These are phyloP conservation scores for Salvelinus namaycush DNA, from an alignment of 2,113 vertebrate species.

Conservation along the genomic window DNA sequence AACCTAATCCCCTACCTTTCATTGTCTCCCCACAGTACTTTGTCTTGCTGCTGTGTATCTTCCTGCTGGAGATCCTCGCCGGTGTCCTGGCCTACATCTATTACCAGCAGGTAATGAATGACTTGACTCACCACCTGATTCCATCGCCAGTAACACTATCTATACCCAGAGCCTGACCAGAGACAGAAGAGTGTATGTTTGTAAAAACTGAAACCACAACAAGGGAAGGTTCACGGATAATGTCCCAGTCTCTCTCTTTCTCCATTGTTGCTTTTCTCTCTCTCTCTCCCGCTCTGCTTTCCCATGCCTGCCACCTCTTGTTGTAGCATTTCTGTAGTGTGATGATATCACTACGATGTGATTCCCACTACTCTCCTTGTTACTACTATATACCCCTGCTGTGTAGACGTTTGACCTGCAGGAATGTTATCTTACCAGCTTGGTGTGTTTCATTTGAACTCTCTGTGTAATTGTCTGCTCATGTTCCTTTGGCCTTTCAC, in stretches of 20 bases:
- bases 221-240: too few relatives aligned
- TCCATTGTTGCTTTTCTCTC: constrained; percentile 3
- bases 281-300: constrained; percentile 17
- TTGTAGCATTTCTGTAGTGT: background rate
- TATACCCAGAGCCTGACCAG: background rate
- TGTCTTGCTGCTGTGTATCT: constrained; percentile 88
- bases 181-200: background rate
- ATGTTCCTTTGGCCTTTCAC: background rate
- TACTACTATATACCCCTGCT: too few relatives aligned
- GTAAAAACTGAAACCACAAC: too few relatives aligned
- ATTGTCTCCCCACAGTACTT: constrained; percentile 88
- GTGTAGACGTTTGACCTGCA: too few relatives aligned
- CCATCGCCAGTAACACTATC: background rate
- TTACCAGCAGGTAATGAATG: constrained; percentile 90
- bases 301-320: background rate
- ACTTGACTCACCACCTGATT: background rate
- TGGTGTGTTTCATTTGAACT: too few relatives aligned
- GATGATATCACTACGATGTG: too few relatives aligned
- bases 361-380: too few relatives aligned
- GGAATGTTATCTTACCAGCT: too few relatives aligned
- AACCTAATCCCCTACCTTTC: constrained; percentile 5
- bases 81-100: constrained; percentile 94
- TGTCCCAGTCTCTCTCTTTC: background rate
- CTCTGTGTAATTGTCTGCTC: background rate
- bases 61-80: constrained; percentile 93